Conservation (phyloP, 2,888 invertebrate species). For the Andrena hattorfiana region DNA sequence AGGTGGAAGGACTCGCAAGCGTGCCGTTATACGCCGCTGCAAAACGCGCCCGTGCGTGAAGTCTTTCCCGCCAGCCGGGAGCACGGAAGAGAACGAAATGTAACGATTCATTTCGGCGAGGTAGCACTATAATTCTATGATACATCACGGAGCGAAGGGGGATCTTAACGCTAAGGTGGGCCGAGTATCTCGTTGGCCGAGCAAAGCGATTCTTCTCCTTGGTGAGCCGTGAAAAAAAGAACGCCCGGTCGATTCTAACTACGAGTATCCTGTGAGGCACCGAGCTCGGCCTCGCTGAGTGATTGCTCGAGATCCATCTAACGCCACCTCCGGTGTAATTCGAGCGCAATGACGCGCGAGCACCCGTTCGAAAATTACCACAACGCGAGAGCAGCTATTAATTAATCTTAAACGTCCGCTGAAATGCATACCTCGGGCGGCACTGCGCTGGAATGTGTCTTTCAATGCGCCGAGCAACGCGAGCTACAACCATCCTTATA, state of each 20-base stretch:
- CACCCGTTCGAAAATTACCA: constrained; percentile 9
- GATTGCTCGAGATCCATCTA: constrained; percentile 19
- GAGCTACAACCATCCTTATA: not conserved
- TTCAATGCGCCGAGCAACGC: too few relatives aligned
- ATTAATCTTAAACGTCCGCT: not conserved
- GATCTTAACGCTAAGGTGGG: constrained; percentile 10
- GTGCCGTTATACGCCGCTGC: not conserved
- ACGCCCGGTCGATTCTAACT: not conserved
- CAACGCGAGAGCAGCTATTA: constrained; percentile 12
- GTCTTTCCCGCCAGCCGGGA: not conserved
- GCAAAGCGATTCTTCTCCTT: not conserved
- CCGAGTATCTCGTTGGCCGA: not conserved
- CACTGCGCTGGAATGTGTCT: not conserved
- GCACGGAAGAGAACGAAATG: not conserved
- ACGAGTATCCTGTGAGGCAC: not conserved
- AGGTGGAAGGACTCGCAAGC: not conserved
- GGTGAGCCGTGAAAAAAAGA: not conserved
- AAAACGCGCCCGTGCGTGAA: not conserved
- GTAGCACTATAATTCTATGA: constrained; percentile 29
- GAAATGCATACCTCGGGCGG: not conserved
- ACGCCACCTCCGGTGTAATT: constrained; percentile 24
- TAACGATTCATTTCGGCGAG: constrained; percentile 20
- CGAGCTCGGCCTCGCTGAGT: not conserved
- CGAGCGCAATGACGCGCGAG: constrained; percentile 22
- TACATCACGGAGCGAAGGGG: constrained; percentile 8